phyloP scores from a whole-genome alignment of 2,797 vertebrate genomes.

The Bovichtus diacanthus region DNA sequence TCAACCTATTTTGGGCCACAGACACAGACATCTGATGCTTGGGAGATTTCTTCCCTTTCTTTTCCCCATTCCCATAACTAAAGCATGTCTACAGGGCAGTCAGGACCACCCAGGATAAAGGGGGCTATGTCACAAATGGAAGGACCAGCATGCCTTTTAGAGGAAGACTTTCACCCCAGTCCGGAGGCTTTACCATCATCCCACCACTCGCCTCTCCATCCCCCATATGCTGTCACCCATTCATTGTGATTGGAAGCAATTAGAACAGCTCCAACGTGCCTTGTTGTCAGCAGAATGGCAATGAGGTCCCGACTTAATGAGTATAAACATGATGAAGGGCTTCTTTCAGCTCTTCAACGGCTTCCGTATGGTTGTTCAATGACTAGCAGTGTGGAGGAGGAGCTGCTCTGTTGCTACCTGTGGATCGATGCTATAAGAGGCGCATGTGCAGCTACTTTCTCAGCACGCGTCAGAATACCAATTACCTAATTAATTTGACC shows the following conservation, averaged over 20 bases:
- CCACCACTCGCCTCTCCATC: constrained; percentile 21
- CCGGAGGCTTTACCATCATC: constrained; percentile 50
- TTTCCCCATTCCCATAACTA: constrained; percentile 29
- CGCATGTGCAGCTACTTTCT: neutral
- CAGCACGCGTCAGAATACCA: neutral
- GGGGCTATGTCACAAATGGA: constrained; percentile 26
- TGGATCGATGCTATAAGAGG: no score
- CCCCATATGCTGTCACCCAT: constrained; percentile 57
- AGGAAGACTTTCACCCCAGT: constrained; percentile 34
- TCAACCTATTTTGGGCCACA: constrained; percentile 39
- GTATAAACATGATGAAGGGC: constrained; percentile 68
- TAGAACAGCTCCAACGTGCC: constrained; percentile 57
- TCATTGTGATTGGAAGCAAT: constrained; percentile 69
- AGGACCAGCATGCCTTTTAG: constrained; percentile 8
- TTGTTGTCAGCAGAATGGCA: constrained; percentile 64
- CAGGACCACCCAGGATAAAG: constrained; percentile 47
- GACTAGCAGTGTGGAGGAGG: constrained; percentile 10
- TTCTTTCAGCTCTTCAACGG: constrained; percentile 60
- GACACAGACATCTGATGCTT: constrained; percentile 22
- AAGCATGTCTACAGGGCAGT: constrained; percentile 33
- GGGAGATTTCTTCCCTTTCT: neutral
- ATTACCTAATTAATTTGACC: neutral
- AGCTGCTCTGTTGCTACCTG: constrained; percentile 31
- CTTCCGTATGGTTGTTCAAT: constrained; percentile 10
- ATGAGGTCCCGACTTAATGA: constrained; percentile 70